Percentiles rank a stretch among this genome's conserved stretches.
Evolutionary conservation across 2,888 invertebrate species (phyloP).

Genomic region (Cryptocheilus praepositus): DNA sequence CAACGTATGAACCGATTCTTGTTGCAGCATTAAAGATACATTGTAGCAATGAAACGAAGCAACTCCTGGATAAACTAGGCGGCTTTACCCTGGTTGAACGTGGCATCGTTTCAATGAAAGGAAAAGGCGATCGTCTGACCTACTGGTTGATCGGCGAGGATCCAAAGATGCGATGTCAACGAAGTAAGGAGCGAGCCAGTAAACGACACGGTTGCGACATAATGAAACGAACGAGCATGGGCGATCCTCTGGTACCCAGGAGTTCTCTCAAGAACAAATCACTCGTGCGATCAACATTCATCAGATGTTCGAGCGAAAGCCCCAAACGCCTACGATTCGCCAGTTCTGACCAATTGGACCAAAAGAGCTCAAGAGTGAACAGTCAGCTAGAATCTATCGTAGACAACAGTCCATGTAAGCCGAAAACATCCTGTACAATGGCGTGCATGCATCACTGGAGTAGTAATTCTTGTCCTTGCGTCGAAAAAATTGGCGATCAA

Average conservation of each 20-base stretch:
- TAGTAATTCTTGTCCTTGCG: constrained; percentile 85
- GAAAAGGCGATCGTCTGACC: constrained; percentile 88
- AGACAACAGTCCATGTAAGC: constrained; percentile 78
- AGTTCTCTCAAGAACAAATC: constrained; percentile 84
- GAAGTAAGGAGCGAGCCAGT: constrained; percentile 76
- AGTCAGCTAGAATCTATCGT: constrained; percentile 78
- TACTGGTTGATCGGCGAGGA: constrained; percentile 90
- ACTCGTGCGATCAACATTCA: constrained; percentile 71
- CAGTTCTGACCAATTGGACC: constrained; percentile 81
- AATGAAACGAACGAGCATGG: constrained; percentile 29
- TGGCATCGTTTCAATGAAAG: constrained; percentile 87
- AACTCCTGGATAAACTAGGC: constrained; percentile 82
- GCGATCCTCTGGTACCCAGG: constrained; percentile 74
- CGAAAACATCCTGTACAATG: constrained; percentile 74
- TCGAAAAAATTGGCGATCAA: constrained; percentile 76
- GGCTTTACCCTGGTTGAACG: constrained; percentile 87
- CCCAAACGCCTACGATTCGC: constrained; percentile 89
- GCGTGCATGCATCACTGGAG: constrained; percentile 51
- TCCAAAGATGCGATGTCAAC: constrained; percentile 77
- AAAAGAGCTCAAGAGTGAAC: constrained; percentile 75
- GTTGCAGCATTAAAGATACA: constrained; percentile 85
- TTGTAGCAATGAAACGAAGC: constrained; percentile 85
- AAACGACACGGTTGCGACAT: constrained; percentile 20
- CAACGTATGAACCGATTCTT: not conserved
- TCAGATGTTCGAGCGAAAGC: constrained; percentile 87